Evolutionary conservation across 64 coral and sea anemone genomes (phyloP).

Genomic region (Cladopsammia gracilis): DNA sequence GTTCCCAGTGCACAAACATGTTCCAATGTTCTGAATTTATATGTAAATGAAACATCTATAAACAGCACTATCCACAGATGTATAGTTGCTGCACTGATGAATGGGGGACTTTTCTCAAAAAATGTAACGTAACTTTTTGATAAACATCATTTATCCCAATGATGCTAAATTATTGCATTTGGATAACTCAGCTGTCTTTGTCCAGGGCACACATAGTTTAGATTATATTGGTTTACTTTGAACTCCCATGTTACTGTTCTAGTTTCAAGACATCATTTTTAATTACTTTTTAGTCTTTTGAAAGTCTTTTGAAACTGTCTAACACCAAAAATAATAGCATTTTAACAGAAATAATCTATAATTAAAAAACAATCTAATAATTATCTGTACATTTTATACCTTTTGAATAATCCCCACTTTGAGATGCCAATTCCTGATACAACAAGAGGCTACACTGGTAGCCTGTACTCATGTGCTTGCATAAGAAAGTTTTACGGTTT

Average conservation of each 20-base stretch:
- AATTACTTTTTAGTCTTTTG: conserved; percentile 44
- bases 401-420: conserved; percentile 39
- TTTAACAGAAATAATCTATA: no score
- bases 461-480: no score
- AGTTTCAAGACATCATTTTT: conserved; percentile 4
- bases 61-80: conserved; percentile 49
- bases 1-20: conserved; percentile 78
- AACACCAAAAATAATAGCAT: neutral
- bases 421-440: no score
- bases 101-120: conserved; percentile 67
- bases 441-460: no score
- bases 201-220: conserved; percentile 51
- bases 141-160: conserved; percentile 52
- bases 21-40: conserved; percentile 59
- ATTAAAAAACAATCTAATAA: conserved; percentile 13
- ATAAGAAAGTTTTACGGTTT: no score
- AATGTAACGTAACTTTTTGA: conserved; percentile 54
- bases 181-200: conserved; percentile 41
- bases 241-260: conserved; percentile 51
- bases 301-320: conserved; percentile 35
- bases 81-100: no score
- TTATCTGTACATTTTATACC: conserved; percentile 46
- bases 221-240: no score
- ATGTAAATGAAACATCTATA: conserved; percentile 61
- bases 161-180: conserved; percentile 47